A percentile compares a stretch with the other conserved stretches of the same genome.
Evolutionary conservation across 1,140 invertebrate species (phyloP).

Genomic region (Drosophila pseudoobscura): DNA sequence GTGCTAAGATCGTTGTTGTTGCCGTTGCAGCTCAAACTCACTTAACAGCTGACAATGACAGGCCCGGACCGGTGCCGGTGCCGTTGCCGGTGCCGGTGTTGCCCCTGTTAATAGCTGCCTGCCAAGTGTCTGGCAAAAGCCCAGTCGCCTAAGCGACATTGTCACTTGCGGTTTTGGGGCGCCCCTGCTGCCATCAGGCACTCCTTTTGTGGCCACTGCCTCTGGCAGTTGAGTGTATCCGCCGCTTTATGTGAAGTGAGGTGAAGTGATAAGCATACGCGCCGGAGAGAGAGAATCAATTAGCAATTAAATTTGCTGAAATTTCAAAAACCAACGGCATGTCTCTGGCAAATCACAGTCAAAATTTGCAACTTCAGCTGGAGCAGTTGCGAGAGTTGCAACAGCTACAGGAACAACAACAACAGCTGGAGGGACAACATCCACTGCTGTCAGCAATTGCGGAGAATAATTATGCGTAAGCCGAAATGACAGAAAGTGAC

Average conservation of each 20-base stretch:
- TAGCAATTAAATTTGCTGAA: conserved; percentile 70
- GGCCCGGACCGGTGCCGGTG: conserved; percentile 7
- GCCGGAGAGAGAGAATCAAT: conserved; percentile 52
- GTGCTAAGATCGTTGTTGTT: conserved; percentile 19
- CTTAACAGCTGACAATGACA: conserved; percentile 77
- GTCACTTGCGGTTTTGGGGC: conserved; percentile 70
- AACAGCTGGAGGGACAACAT: conserved; percentile 32
- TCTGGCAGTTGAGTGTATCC: conserved; percentile 22
- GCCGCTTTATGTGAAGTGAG: conserved; percentile 17
- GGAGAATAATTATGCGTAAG: conserved; percentile 77
- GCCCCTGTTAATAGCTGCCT: conserved; percentile 59
- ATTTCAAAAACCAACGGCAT: conserved; percentile 55
- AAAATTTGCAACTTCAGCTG: conserved; percentile 29
- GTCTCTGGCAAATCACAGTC: conserved; percentile 53
- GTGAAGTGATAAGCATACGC: conserved; percentile 35
- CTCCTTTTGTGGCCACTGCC: conserved; percentile 30
- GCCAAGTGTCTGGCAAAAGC: conserved; percentile 43
- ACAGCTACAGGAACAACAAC: conserved; percentile 30
- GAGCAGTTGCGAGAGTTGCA: conserved; percentile 1
- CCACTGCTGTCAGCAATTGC: conserved; percentile 67
- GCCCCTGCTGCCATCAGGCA: conserved; percentile 11
- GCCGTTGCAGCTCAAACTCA: conserved; percentile 52
- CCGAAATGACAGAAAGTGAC: conserved; percentile 46
- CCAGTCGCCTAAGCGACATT: conserved; percentile 71
- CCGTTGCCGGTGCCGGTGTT: conserved; percentile 2